Evolutionary conservation across 2,888 invertebrate species (phyloP), one percentile per base, ranked within the genome.

Genomic region (Platycheirus rosarum): DNA sequence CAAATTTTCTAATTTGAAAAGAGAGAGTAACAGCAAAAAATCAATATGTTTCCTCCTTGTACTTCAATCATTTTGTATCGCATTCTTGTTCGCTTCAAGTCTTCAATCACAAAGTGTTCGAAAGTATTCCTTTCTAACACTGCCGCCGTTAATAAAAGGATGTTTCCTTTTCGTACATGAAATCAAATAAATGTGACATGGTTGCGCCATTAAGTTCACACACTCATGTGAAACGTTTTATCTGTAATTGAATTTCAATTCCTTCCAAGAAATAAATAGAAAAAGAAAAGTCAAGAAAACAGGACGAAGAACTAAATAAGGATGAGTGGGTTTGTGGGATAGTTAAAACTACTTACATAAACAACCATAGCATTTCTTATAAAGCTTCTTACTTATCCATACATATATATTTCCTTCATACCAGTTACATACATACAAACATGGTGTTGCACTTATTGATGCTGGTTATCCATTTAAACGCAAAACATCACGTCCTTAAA

Each of bases 141-240:
- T 9, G 7, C 11, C 18, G 8, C 32, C 69, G 48, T 65, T 70
- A 65, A 70, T 77, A 77, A 77, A 70, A 44, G 23, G 23, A 42
- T 29, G 29, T 26, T 9, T 42, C 42, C 37, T 48, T 49, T 32
- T 55, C 20, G 6, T 35, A 32, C 48, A 48, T 46, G 63, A 55
- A 77, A 77, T 29, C 63, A 77, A 77, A 77, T 70, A 77, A 63
- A 65, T 77, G 76, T 63, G 70, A 70, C 76, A 70, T 77, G 55
- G 40, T 63, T 63, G 76, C 42, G 53, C 76, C 70, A 77, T 77
- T 77, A 70, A 40, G 35, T 29, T 44, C n/a, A 44, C 48, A 70
- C 70, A 35, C 70, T 70, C 76, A 23, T 32, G 55, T 53, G 55
- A 76, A 76, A 62, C 62, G 76, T 76, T 76, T 76, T 76, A 76